Percentiles rank a stretch among this genome's conserved stretches.
phyloP scores from a whole-genome alignment of 2,888 invertebrate species.

The Andricus quercusramuli region DNA sequence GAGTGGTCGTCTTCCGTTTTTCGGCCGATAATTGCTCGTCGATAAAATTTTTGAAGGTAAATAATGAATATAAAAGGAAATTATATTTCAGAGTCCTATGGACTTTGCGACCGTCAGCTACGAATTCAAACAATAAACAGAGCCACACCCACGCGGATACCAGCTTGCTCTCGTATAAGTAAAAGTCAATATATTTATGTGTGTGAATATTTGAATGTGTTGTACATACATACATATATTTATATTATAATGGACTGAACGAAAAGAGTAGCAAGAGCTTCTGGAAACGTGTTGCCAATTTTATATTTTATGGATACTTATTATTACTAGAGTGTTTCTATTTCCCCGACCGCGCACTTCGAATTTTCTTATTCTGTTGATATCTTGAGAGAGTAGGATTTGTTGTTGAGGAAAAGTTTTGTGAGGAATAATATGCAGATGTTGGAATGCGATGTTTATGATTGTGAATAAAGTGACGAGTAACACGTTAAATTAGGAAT shows the following conservation, averaged over 20 bases:
- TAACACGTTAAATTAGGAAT: not conserved
- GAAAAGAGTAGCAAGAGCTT: conserved; percentile 4
- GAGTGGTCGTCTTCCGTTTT: conserved; percentile 17
- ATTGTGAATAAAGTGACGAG: not conserved
- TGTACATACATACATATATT: too few species aligned
- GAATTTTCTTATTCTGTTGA: conserved; percentile 28
- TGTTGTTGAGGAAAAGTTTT: not conserved
- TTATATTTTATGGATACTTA: conserved; percentile 11
- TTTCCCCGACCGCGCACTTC: not conserved
- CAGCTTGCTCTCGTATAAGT: not conserved
- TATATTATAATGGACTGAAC: not conserved
- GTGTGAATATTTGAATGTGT: not conserved
- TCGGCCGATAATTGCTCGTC: not conserved
- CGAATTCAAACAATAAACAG: conserved; percentile 39
- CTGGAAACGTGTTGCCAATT: conserved; percentile 1
- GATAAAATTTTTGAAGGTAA: not conserved
- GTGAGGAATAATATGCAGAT: not conserved
- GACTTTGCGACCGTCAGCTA: conserved; percentile 18
- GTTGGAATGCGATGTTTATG: not conserved
- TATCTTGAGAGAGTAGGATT: conserved; percentile 23
- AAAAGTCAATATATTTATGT: not conserved
- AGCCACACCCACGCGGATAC: conserved; percentile 42
- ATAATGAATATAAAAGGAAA: not conserved
- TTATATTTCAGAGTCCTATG: not conserved
- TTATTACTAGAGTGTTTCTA: not conserved